Base-by-base conservation (phyloP, 2,888 invertebrate genomes). In the Athalia rosae region DNA sequence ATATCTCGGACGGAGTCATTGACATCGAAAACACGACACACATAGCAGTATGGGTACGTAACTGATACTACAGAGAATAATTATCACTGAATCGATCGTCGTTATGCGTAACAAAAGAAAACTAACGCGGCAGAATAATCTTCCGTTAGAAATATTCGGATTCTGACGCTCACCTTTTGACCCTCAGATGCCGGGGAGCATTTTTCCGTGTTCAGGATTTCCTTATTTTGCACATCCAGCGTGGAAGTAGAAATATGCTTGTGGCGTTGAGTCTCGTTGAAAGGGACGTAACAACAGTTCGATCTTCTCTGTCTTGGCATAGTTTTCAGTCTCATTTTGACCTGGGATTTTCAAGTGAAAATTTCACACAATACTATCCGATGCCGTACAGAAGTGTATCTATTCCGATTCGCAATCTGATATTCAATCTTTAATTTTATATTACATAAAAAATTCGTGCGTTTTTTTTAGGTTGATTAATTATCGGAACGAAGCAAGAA, bases 261-360 rank as follows among this genome's bases (percentile, higher is more conserved):
- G 41, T 28, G 9, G 15, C 28, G 28, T 53, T 13, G 28, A 4
- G n/a, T 41, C 28, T 41, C 50, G 9, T 53, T 67, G 6, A 45
- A 9, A 8, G 50, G 4, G 3, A 6, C 67, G n/a, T 67, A 41
- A 3, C 28, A 28, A 67, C 28, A 50, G 9, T 71, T 43, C 8
- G n/a, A 5, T 58, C 8, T 71, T 45, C 71, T 71, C 45, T 86
- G 87, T 43, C 84, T 84, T 8, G 88, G 88, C 13, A 83, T 76
- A 47, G 83, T 84, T 81, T 89, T 89, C 66, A 87, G 81, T 76
- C 89, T 85, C 89, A 89, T 89, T 76, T 83, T 81, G 56, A 71
- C 64, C 78, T 28, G 2, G 28, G 28, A 28, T 28, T 28, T 28
- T 28, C 28, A 28, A 28, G 28, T 28, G 28, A 28, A 28, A 28